These are phyloP conservation scores for Nyctibius grandis DNA, from an alignment of 2,797 vertebrate species.

Conservation along the genomic window DNA sequence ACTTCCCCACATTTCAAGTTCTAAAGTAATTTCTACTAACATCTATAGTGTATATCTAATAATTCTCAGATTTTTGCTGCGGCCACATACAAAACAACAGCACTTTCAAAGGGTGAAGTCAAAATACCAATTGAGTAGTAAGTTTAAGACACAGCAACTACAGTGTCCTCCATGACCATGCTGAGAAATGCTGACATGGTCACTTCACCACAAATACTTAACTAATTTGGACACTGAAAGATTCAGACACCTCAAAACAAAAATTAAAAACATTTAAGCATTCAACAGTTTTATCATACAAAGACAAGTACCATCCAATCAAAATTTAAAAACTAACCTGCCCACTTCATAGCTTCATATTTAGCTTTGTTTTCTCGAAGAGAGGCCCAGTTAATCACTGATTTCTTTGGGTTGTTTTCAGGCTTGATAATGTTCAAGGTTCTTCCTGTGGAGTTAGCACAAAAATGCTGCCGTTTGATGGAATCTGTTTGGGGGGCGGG, in stretches of 20 bases:
- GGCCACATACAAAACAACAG: background rate
- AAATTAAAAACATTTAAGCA: background rate
- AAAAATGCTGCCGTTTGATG: background rate
- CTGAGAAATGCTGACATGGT: background rate
- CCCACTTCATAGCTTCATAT: conserved; percentile 89
- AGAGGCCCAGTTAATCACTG: conserved; percentile 83
- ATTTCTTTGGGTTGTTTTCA: background rate
- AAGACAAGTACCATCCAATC: background rate
- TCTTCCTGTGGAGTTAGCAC: background rate
- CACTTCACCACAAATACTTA: background rate
- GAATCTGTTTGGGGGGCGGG: background rate
- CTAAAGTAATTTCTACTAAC: background rate
- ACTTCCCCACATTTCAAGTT: background rate
- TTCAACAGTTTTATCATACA: background rate
- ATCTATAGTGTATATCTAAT: background rate
- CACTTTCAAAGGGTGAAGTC: background rate
- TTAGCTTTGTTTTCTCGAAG: conserved; percentile 84
- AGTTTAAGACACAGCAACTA: background rate
- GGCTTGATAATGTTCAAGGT: background rate
- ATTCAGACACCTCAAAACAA: background rate
- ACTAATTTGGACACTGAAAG: background rate
- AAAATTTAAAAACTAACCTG: conserved; percentile 76
- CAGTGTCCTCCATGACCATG: background rate
- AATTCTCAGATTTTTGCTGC: background rate
- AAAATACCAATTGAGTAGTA: background rate